Conservation (phyloP, 2,113 vertebrate genomes). For the Athene cunicularia region DNA sequence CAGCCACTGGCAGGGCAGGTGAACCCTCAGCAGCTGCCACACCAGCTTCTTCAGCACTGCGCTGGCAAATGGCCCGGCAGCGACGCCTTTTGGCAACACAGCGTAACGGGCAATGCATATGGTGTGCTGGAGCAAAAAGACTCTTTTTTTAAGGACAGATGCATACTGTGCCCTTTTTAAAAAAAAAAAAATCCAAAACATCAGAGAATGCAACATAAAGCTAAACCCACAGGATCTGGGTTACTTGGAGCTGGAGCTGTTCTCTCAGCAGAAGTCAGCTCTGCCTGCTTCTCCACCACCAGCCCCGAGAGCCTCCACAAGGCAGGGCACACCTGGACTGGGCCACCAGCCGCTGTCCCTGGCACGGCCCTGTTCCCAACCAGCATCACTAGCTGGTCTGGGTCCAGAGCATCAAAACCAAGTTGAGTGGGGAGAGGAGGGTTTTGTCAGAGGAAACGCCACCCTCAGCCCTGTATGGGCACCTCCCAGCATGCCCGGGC, state of each 20-base stretch:
- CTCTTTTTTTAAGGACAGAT: background rate
- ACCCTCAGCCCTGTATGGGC: background rate
- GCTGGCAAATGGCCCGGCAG: accelerated
- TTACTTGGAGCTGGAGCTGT: background rate
- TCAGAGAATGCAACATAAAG: background rate
- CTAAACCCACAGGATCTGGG: background rate
- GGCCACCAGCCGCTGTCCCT: background rate
- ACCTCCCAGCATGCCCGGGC: background rate
- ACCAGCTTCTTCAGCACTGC: background rate
- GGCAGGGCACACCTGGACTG: background rate
- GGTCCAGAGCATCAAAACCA: background rate
- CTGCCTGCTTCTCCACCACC: background rate
- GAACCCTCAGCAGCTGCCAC: background rate
- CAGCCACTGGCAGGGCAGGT: background rate
- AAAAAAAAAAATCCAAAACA: accelerated
- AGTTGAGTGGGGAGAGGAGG: background rate
- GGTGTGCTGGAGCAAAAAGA: background rate
- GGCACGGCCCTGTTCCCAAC: background rate
- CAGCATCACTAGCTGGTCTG: background rate
- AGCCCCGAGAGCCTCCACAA: background rate
- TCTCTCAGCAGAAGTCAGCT: background rate
- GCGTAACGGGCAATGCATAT: accelerated
- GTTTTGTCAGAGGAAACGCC: background rate
- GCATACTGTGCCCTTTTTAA: background rate
- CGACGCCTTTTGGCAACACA: accelerated